phyloP scores from a whole-genome alignment of 2,888 invertebrate genomes.

The Agriopis marginaria region DNA sequence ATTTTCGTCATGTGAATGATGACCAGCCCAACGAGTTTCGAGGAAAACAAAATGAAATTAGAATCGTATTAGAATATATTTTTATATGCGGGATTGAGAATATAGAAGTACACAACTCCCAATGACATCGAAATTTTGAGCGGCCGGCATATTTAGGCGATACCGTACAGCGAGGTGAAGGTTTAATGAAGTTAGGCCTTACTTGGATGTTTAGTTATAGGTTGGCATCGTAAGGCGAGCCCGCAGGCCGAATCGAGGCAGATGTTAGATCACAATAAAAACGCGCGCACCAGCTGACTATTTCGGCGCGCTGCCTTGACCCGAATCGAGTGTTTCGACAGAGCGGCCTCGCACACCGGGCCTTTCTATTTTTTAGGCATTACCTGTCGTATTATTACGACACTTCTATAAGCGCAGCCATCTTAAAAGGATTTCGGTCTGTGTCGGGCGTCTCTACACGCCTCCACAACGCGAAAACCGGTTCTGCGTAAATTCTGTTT shows the following conservation, averaged over 20 bases:
- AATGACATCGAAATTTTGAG: background rate
- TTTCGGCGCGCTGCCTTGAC: conserved; percentile 86
- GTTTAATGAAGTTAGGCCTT: background rate
- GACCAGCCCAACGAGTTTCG: background rate
- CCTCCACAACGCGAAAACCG: conserved; percentile 59
- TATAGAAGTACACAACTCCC: background rate
- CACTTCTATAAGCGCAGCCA: conserved; percentile 78
- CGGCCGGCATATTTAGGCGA: background rate
- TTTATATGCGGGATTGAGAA: background rate
- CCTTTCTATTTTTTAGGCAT: conserved; percentile 87
- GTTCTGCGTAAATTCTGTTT: conserved; percentile 55
- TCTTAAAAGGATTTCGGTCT: conserved; percentile 77
- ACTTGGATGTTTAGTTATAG: conserved; percentile 28
- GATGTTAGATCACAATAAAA: conserved; percentile 86
- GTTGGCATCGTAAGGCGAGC: conserved; percentile 55
- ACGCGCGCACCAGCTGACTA: conserved; percentile 83
- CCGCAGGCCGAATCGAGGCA: conserved; percentile 67
- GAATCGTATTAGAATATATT: background rate
- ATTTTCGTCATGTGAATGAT: background rate
- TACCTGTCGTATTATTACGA: conserved; percentile 86
- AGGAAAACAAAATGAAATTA: background rate
- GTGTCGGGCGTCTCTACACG: conserved; percentile 60
- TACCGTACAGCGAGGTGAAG: background rate
- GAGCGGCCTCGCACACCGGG: conserved; percentile 85
- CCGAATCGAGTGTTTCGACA: conserved; percentile 85